These are phyloP conservation scores for Prolemur simus DNA, from an alignment of 2,113 vertebrate genomes.

Conservation along the genomic window DNA sequence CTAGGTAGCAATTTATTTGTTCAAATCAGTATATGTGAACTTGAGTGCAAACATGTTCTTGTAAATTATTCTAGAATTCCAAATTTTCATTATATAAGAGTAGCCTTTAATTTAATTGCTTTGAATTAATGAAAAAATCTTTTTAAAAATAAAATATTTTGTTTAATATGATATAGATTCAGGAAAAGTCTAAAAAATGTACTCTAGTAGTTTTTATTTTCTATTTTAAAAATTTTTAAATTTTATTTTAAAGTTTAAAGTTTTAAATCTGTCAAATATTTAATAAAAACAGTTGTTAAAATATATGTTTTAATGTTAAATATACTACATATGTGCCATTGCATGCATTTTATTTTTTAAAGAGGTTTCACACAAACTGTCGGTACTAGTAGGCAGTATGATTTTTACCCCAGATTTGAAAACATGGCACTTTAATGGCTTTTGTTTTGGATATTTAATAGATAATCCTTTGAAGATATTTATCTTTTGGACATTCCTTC, in stretches of 20 bases:
- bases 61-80: constrained; percentile 11
- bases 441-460: neutral
- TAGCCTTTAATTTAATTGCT: neutral
- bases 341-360: neutral
- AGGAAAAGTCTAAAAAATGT: neutral
- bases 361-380: neutral
- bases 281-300: constrained; percentile 12
- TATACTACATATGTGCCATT: neutral
- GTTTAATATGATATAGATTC: neutral
- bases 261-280: neutral
- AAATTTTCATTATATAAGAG: neutral
- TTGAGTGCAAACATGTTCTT: neutral
- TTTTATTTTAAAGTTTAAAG: neutral
- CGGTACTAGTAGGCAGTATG: neutral
- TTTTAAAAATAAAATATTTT: constrained; percentile 11
- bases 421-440: neutral
- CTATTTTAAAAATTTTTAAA: neutral
- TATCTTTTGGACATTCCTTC: neutral
- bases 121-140: neutral
- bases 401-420: constrained; percentile 28
- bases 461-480: neutral
- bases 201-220: neutral
- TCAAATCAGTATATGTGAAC: neutral
- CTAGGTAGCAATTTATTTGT: constrained; percentile 15
- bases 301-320: neutral